Evolutionary conservation across 2,888 invertebrate genomes (phyloP).

Genomic region (Tipula lateralis): DNA sequence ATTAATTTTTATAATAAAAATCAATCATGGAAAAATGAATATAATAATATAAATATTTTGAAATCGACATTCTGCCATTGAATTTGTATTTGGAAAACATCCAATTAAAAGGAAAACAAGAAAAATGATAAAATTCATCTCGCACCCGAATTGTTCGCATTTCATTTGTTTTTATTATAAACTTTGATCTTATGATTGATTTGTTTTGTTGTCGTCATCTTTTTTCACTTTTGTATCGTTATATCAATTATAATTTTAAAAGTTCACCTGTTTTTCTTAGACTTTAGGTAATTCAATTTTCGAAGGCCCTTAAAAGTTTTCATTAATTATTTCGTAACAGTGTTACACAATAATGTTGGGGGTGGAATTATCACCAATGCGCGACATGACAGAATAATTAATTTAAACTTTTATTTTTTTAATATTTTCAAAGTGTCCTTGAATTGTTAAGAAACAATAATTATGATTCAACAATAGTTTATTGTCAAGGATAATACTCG

Average conservation of each 20-base stretch:
- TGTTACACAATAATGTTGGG: too few relatives aligned
- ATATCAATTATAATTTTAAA: neutral
- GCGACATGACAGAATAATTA: too few relatives aligned
- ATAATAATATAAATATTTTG: neutral
- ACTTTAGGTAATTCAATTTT: neutral
- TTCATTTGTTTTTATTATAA: neutral
- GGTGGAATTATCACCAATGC: too few relatives aligned
- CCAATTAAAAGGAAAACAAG: neutral
- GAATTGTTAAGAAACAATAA: neutral
- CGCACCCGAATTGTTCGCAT: neutral
- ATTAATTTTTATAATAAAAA: neutral
- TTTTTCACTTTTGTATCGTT: neutral
- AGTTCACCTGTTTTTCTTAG: neutral
- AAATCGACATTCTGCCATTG: neutral
- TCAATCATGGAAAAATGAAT: neutral
- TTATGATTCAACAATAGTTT: neutral
- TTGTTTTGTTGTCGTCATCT: too few relatives aligned
- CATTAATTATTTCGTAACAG: neutral
- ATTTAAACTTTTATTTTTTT: too few relatives aligned
- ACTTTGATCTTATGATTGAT: neutral
- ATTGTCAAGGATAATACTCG: neutral
- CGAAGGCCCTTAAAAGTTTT: neutral
- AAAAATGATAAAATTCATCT: neutral
- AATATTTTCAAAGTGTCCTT: neutral
- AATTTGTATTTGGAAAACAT: neutral